phyloP scores from a whole-genome alignment of 1,140 invertebrate genomes.

The Geopemphigus sp. region DNA sequence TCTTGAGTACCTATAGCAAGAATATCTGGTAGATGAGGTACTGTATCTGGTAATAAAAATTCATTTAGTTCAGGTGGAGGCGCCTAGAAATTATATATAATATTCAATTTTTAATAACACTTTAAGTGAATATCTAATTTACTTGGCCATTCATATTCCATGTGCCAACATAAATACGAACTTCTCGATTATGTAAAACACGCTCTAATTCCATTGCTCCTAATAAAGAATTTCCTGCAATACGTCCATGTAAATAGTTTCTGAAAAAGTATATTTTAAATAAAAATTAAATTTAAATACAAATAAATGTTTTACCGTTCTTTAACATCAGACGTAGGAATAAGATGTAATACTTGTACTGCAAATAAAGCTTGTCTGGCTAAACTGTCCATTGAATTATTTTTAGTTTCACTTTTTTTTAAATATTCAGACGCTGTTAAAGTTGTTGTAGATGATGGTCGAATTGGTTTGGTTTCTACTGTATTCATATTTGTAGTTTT shows the following conservation, averaged over 20 bases:
- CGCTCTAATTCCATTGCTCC: conserved; percentile 80
- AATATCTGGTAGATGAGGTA: conserved; percentile 85
- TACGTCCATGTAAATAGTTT: conserved; percentile 75
- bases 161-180: conserved; percentile 85
- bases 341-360: conserved; percentile 74
- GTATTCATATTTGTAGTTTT: conserved; percentile 44
- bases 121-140: conserved; percentile 51
- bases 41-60: conserved; percentile 78
- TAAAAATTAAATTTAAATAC: conserved; percentile 1
- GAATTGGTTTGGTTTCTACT: conserved; percentile 38
- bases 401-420: conserved; percentile 45
- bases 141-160: conserved; percentile 97
- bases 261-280: conserved; percentile 55
- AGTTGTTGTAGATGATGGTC: conserved; percentile 16
- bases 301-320: conserved; percentile 61
- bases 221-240: conserved; percentile 75
- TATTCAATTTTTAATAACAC: neutral
- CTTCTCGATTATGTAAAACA: conserved; percentile 78
- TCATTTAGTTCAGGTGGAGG: conserved; percentile 71
- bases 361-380: conserved; percentile 71
- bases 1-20: conserved; percentile 92
- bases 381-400: conserved; percentile 67
- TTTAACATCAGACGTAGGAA: conserved; percentile 73
- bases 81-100: conserved; percentile 55
- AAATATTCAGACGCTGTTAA: conserved; percentile 50